phyloP scores from a whole-genome alignment of 1,140 invertebrate genomes.

The Kradibia gibbosae region DNA sequence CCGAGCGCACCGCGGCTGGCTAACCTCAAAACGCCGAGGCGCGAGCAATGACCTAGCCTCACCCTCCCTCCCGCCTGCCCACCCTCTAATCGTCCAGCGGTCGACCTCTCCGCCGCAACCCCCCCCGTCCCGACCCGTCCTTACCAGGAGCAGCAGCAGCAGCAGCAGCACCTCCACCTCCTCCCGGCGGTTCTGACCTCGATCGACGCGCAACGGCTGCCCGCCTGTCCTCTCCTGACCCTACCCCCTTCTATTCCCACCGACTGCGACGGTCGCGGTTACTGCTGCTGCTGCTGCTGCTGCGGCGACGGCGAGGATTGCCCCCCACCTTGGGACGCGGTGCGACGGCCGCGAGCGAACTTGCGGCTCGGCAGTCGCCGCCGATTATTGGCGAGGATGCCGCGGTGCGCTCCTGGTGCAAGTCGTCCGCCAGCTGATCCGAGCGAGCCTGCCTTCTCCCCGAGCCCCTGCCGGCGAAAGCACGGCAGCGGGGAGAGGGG shows the following conservation, averaged over 20 bases:
- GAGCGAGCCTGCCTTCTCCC: no score
- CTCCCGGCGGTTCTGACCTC: slow-evolving; percentile 63
- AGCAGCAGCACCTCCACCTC: slow-evolving; percentile 20
- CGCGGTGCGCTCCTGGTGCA: neutral
- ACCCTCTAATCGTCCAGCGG: slow-evolving; percentile 49
- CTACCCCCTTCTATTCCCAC: no score
- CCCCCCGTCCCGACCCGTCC: neutral
- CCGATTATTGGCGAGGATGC: slow-evolving; percentile 7
- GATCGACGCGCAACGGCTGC: slow-evolving; percentile 64
- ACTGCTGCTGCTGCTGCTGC: no score
- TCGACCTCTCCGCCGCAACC: no score
- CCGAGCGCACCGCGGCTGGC: slow-evolving; percentile 52
- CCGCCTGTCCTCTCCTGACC: slow-evolving; percentile 49
- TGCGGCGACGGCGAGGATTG: neutral
- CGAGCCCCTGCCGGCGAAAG: no score
- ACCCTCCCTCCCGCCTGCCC: slow-evolving; percentile 47
- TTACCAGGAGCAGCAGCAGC: neutral
- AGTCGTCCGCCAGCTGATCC: no score
- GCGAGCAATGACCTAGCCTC: slow-evolving; percentile 69
- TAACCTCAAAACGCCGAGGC: slow-evolving; percentile 68
- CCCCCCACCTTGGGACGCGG: slow-evolving; percentile 2
- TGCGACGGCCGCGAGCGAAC: slow-evolving; percentile 42
- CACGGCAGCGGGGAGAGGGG: no score
- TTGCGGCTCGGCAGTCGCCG: neutral
- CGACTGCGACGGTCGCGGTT: no score